Evolutionary conservation across 2,888 invertebrate genomes (phyloP).

Genomic region (Tortricodes alternella): DNA sequence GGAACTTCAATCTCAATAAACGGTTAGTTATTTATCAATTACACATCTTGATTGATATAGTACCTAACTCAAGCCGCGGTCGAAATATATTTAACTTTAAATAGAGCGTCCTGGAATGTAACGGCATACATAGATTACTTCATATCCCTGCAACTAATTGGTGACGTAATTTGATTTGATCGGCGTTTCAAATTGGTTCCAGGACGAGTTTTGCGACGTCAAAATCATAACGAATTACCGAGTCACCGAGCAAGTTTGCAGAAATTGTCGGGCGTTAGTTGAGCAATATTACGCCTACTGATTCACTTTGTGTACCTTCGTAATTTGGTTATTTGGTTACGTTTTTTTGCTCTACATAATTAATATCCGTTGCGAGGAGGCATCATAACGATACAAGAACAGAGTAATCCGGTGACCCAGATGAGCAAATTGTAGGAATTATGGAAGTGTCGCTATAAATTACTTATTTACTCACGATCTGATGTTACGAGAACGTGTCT

Average conservation of each 20-base stretch:
- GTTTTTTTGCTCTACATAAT: conserved; percentile 11
- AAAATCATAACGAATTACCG: conserved; percentile 48
- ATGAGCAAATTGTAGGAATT: neutral
- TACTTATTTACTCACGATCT: neutral
- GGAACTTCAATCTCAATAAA: neutral
- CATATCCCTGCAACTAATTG: conserved; percentile 47
- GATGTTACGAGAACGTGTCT: too few species aligned
- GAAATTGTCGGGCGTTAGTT: conserved; percentile 40
- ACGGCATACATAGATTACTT: conserved; percentile 46
- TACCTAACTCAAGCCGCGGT: neutral
- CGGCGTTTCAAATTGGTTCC: conserved; percentile 42
- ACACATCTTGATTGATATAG: neutral
- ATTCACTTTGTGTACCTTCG: conserved; percentile 26
- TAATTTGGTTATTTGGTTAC: neutral
- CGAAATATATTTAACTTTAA: conserved; percentile 33
- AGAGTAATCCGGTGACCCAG: conserved; percentile 3
- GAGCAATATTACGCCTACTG: conserved; percentile 36
- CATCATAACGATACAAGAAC: conserved; percentile 7
- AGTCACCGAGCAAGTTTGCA: conserved; percentile 19
- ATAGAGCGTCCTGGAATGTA: conserved; percentile 38
- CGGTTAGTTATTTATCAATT: too few species aligned
- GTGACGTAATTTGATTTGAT: conserved; percentile 50
- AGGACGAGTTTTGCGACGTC: conserved; percentile 48
- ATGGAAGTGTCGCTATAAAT: neutral
- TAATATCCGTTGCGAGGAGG: conserved; percentile 13